Evolutionary conservation across 2,113 vertebrate genomes (phyloP), one percentile per base, ranked within the genome.

Genomic region (Eira barbara): DNA sequence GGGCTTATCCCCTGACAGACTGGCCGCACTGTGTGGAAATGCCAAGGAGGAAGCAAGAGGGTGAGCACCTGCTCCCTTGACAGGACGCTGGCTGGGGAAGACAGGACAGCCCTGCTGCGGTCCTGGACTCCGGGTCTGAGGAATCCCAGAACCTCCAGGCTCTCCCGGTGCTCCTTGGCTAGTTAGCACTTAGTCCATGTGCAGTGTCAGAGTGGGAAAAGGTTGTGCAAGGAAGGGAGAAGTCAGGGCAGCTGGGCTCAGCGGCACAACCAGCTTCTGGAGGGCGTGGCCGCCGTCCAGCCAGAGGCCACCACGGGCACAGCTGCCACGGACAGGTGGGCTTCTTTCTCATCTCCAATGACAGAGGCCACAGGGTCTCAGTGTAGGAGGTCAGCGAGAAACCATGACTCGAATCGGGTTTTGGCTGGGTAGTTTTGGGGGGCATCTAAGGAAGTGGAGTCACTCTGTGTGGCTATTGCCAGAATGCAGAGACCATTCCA

Each of bases 71-170:
- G 36, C 55, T n/a, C 29, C 25, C 25, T 18, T 13, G 21, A 47
- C 31, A 29, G 1, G 34, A 36, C 18, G 14, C 34, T 27, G 55
- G 45, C 10, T 14, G 15, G 10, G 42, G 89, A 39, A 49, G 18
- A 20, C 1, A 8, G 47, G 29, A 47, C 29, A n/a, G 39, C 12
- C 34, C n/a, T 9, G 13, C 18, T 10, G 10, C 1, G 2, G 13
- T n/a, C 17, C 4, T 6, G 34, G 13, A 23, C 34, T 87, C 45
- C 3, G 4, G n/a, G 55, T 25, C 34, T 49, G 7, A 25, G 34
- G 34, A 39, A 29, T 36, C 20, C 34, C 0, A 7, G 67, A 63
- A 57, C 29, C 31, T 27, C 42, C 49, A 47, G 3, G 6, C 13
- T 27, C 10, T 14, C 39, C 3, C 17, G 2, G 6, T 4, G 34